These are phyloP conservation scores for Trinorchestia longiramus DNA, from an alignment of 1,140 invertebrate genomes.

Conservation along the genomic window DNA sequence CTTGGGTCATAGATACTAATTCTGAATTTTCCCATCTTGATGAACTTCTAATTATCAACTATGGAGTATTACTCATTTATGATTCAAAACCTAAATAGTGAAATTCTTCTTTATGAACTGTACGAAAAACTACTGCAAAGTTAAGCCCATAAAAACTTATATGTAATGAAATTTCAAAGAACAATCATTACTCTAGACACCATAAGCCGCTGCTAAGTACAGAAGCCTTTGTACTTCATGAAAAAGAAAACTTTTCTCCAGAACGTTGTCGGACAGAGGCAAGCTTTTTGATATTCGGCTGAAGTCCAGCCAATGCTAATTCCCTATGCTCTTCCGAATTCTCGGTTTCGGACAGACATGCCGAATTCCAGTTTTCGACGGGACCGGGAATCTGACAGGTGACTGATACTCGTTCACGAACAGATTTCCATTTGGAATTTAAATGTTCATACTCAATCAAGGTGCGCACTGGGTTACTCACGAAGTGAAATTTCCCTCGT, in stretches of 20 bases:
- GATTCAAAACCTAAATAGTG: background rate
- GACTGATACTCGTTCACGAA: conserved; percentile 45
- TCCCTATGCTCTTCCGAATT: conserved; percentile 34
- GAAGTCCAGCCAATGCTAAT: conserved; percentile 39
- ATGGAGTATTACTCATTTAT: background rate
- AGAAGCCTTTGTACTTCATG: background rate
- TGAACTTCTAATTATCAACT: background rate
- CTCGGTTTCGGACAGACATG: conserved; percentile 29
- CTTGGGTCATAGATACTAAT: background rate
- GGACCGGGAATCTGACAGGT: conserved; percentile 50
- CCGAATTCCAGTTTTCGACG: conserved; percentile 44
- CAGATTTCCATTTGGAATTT: conserved; percentile 45
- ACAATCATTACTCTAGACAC: background rate
- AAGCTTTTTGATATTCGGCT: background rate
- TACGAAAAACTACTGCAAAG: background rate
- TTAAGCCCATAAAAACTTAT: background rate
- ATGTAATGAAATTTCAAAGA: background rate
- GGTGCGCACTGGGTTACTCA: background rate
- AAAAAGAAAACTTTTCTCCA: background rate
- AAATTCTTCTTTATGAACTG: background rate
- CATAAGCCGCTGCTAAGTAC: background rate
- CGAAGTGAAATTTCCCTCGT: background rate
- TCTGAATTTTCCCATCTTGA: background rate
- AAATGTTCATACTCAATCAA: background rate
- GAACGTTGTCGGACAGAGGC: background rate